phyloP scores from a whole-genome alignment of 2,888 invertebrate genomes.

The Rambutsinella grinnellia region DNA sequence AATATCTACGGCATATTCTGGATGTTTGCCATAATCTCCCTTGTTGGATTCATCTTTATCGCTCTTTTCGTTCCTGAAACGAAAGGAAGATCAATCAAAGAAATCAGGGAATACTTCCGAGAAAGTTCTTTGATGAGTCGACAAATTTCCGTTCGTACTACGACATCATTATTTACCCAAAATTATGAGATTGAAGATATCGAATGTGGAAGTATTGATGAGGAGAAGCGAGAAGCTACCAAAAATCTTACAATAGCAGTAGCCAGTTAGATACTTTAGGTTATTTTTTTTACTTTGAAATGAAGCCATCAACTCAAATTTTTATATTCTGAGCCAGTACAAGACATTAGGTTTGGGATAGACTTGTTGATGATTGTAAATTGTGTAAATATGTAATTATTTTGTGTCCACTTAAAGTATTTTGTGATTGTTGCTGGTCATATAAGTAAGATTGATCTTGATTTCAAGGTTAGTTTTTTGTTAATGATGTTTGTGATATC shows the following conservation, averaged over 20 bases:
- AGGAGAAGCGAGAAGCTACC: neutral
- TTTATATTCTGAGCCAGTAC: neutral
- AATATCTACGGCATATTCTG: constrained; percentile 58
- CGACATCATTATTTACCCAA: neutral
- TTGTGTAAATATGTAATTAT: too few species aligned
- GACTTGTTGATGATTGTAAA: too few species aligned
- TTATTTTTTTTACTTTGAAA: too few species aligned
- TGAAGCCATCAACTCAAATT: neutral
- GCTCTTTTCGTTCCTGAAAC: constrained; percentile 62
- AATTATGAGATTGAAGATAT: neutral
- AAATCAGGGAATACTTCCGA: constrained; percentile 58
- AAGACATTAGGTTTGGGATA: too few species aligned
- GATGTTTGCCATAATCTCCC: constrained; percentile 48
- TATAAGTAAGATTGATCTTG: too few species aligned
- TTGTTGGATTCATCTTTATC: constrained; percentile 56
- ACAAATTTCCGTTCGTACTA: constrained; percentile 1
- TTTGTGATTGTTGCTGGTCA: too few species aligned
- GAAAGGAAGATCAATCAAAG: constrained; percentile 49
- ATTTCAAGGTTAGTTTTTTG: too few species aligned
- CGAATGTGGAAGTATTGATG: neutral
- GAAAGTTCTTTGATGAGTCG: neutral
- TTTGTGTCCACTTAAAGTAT: too few species aligned
- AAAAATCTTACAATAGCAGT: neutral
- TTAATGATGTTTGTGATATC: too few species aligned
- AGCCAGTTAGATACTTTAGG: too few species aligned